Conservation (phyloP, 2,888 invertebrate genomes). For the Trisateles emortualis region DNA sequence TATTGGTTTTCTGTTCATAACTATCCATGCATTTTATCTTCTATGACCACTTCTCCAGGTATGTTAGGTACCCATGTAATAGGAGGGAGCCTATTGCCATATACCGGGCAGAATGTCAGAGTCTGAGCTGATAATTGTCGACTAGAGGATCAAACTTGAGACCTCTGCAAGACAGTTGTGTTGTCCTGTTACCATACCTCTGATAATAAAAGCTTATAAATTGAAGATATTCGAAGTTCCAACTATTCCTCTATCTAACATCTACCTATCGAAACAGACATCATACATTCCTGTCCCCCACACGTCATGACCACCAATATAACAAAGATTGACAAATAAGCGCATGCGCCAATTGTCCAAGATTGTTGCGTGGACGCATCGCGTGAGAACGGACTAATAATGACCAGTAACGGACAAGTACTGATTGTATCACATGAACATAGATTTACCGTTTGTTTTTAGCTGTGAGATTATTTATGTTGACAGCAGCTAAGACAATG, state of each 20-base stretch:
- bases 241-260: neutral
- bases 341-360: constrained; percentile 33
- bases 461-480: constrained; percentile 3
- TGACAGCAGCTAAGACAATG: neutral
- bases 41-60: too few relatives aligned
- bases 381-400: constrained; percentile 46
- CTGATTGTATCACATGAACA: constrained; percentile 16
- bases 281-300: constrained; percentile 2
- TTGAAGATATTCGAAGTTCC: too few relatives aligned
- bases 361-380: constrained; percentile 48
- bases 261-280: neutral
- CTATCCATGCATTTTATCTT: too few relatives aligned
- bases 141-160: too few relatives aligned
- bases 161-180: too few relatives aligned
- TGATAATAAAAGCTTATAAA: too few relatives aligned
- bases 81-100: too few relatives aligned
- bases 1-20: too few relatives aligned
- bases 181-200: too few relatives aligned
- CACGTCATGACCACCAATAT: constrained; percentile 10
- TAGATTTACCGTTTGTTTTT: constrained; percentile 7
- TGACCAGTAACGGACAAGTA: constrained; percentile 39
- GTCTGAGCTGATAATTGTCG: too few relatives aligned
- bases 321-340: constrained; percentile 46
- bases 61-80: too few relatives aligned
- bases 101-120: too few relatives aligned